Base-by-base conservation (phyloP, 2,888 invertebrate species). In the Caenorhabditis sp. region DNA sequence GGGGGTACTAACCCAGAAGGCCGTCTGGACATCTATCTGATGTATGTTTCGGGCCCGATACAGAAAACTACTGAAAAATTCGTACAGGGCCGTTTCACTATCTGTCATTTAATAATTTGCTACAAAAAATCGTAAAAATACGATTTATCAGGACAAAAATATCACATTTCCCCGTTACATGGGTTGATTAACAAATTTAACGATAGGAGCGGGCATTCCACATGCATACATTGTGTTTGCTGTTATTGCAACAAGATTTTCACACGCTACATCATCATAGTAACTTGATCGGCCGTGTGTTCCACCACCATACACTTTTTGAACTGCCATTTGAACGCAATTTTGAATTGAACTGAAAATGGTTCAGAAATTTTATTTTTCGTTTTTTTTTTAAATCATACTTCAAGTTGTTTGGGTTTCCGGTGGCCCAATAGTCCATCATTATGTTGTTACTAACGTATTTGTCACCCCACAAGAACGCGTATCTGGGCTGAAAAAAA, bases 131-230 rank as follows among this genome's bases (percentile, higher is more conserved):
- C n/a, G n/a, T n/a, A n/a, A n/a, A n/a, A n/a, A n/a, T n/a, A n/a
- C n/a, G n/a, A n/a, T n/a, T n/a, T n/a, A n/a, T n/a, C n/a, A n/a
- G n/a, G n/a, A n/a, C n/a, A n/a, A n/a, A n/a, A n/a, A n/a, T n/a
- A n/a, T n/a, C n/a, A n/a, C n/a, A n/a, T n/a, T n/a, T 50, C 50
- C 17, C 5, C 19, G 3, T 43, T 17, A 74, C 43, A 77, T 14
- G 21, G 69, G 27, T 59, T 77, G 2, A n/a, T 58, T 31, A 4
- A 58, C 24, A 19, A 81, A 70, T 55, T 36, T 81, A 63, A 59
- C 62, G 24, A 81, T 81, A 62, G 78, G 81, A 10, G 36, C 26
- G 12, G 27, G 10, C 36, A 21, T 58, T 43, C 58, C 21, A 31
- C 58, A 27, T 12, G 36, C 26, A 27, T 21, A 26, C n/a, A 26